These are phyloP conservation scores for Tillus elongatus DNA, from an alignment of 2,888 invertebrate species.

Conservation along the genomic window DNA sequence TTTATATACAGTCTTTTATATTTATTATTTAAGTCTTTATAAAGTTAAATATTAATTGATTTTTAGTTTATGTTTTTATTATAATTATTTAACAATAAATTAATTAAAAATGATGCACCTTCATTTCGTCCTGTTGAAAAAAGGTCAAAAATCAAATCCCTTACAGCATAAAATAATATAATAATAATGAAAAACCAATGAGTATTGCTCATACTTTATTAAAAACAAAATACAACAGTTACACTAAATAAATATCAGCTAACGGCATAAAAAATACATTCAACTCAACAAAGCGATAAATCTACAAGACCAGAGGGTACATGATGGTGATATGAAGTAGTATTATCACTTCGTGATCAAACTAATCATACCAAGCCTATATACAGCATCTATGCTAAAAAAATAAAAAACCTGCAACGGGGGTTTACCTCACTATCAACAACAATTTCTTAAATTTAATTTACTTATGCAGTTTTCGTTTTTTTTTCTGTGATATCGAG, in stretches of 20 bases:
- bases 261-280: slow-evolving; percentile 33
- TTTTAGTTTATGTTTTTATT: slow-evolving; percentile 11
- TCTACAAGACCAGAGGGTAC: slow-evolving; percentile 8
- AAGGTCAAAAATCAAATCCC: slow-evolving; percentile 22
- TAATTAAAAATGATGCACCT: slow-evolving; percentile 9
- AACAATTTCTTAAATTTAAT: background rate
- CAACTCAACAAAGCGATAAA: slow-evolving; percentile 26
- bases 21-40: no score
- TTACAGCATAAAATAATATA: slow-evolving; percentile 26
- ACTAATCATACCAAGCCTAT: background rate
- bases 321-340: no score
- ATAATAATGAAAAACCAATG: slow-evolving; percentile 27
- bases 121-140: slow-evolving; percentile 26
- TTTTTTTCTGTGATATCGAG: background rate
- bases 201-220: slow-evolving; percentile 29
- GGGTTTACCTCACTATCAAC: background rate
- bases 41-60: no score
- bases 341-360: no score
- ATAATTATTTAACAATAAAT: slow-evolving; percentile 2
- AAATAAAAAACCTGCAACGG: background rate
- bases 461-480: background rate
- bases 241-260: slow-evolving; percentile 23
- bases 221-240: slow-evolving; percentile 19
- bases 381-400: slow-evolving; percentile 2
- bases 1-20: no score